Conservation (phyloP, 2,797 vertebrate species). For the Megaceryle alcyon region DNA sequence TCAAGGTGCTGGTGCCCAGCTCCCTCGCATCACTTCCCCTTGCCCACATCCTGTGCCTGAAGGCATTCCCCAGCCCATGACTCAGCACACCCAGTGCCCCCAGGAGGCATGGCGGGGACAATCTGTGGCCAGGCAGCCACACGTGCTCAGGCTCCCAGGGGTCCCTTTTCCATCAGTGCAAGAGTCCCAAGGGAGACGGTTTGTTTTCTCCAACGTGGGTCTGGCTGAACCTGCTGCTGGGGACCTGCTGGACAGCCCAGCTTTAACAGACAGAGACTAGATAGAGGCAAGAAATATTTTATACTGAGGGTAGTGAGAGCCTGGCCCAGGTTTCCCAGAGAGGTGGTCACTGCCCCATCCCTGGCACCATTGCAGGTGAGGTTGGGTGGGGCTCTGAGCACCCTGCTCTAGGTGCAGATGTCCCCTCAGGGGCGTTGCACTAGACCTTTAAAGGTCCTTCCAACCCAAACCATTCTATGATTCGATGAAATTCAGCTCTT, state of each 20-base stretch:
- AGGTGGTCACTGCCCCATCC: no score
- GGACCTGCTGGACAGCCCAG: not conserved
- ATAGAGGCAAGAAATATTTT: no score
- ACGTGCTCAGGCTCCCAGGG: not conserved
- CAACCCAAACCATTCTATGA: not conserved
- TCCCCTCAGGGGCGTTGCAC: no score
- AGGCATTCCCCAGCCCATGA: not conserved
- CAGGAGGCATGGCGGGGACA: not conserved
- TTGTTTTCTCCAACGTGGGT: no score
- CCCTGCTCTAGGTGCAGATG: no score
- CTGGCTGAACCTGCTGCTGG: not conserved
- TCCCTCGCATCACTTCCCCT: not conserved
- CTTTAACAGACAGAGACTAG: no score
- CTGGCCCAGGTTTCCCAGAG: no score
- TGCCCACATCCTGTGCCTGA: accelerated
- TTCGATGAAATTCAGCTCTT: not conserved
- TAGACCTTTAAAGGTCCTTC: no score
- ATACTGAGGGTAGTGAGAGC: no score
- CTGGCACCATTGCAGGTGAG: no score
- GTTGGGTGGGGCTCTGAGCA: no score
- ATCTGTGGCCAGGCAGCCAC: not conserved
- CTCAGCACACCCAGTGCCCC: not conserved
- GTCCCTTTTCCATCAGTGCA: not conserved
- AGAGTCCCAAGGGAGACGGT: not conserved
- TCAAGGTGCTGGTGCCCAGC: accelerated